A percentile compares a stretch with the other conserved stretches of the same genome.
Conservation (phyloP, 2,113 vertebrate species). For the Falco punctatus region DNA sequence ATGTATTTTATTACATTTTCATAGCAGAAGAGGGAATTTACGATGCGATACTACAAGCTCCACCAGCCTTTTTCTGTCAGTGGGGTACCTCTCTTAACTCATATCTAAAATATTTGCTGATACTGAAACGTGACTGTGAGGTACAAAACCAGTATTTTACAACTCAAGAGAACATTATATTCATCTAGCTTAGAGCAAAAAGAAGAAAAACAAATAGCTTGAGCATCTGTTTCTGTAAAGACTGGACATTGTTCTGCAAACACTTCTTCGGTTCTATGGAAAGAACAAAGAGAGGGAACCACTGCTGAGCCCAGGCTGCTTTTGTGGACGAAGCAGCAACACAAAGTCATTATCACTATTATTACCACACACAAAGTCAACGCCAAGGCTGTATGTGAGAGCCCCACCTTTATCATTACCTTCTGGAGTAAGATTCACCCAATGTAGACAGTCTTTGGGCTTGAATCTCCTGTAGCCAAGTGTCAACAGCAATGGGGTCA, state of each 20-base stretch:
- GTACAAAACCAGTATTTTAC: slow-evolving; percentile 6
- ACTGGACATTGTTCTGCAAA: not conserved
- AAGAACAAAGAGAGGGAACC: not conserved
- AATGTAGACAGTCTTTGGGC: not conserved
- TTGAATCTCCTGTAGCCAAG: not conserved
- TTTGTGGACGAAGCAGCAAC: not conserved
- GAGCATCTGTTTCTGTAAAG: not conserved
- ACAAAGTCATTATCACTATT: not conserved
- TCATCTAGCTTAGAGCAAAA: not conserved
- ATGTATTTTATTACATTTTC: slow-evolving; percentile 66
- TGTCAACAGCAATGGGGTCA: not conserved
- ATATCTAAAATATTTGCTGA: slow-evolving; percentile 69
- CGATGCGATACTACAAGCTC: slow-evolving; percentile 55
- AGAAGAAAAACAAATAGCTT: not conserved
- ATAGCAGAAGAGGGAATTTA: slow-evolving; percentile 71
- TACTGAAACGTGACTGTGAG: slow-evolving; percentile 45
- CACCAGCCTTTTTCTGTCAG: slow-evolving; percentile 57
- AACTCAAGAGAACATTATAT: slow-evolving; percentile 25
- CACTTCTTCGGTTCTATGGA: not conserved
- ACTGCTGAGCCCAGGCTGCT: not conserved
- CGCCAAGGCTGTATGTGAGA: not conserved
- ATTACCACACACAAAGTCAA: not conserved
- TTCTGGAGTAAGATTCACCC: not conserved
- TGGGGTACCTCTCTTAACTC: slow-evolving; percentile 64
- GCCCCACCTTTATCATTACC: not conserved